Conservation (phyloP, 2,113 vertebrate genomes). For the Lagopus muta region DNA sequence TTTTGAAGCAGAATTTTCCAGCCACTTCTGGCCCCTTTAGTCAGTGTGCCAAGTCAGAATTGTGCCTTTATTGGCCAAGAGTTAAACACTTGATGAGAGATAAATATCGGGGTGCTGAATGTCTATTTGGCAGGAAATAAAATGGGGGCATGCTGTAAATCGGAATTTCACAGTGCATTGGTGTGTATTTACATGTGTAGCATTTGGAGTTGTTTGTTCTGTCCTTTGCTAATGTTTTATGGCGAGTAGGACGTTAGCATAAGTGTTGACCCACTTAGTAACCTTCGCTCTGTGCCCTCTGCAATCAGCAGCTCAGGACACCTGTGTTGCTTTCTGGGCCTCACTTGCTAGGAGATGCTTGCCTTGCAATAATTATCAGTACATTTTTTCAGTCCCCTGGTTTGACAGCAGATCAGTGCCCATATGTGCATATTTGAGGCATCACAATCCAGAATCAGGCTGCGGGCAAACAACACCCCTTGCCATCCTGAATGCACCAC, state of each 20-base stretch:
- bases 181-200: not conserved
- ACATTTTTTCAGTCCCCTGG: not conserved
- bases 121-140: not conserved
- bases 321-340: slow-evolving; percentile 17
- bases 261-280: not conserved
- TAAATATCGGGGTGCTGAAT: not conserved
- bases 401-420: not conserved
- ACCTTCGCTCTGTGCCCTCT: not conserved
- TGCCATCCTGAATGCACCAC: not conserved
- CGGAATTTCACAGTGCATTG: not conserved
- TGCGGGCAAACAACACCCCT: not conserved
- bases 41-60: not conserved
- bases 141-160: not conserved
- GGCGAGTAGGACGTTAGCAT: not conserved
- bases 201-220: slow-evolving; percentile 4
- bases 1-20: not conserved
- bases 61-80: not conserved
- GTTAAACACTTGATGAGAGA: not conserved
- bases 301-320: not conserved
- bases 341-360: not conserved
- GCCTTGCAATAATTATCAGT: not conserved
- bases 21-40: not conserved
- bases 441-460: not conserved
- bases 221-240: not conserved
- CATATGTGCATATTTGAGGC: not conserved